Base-by-base conservation (phyloP, 2,888 invertebrate genomes). In the Microplitis deprimator region DNA sequence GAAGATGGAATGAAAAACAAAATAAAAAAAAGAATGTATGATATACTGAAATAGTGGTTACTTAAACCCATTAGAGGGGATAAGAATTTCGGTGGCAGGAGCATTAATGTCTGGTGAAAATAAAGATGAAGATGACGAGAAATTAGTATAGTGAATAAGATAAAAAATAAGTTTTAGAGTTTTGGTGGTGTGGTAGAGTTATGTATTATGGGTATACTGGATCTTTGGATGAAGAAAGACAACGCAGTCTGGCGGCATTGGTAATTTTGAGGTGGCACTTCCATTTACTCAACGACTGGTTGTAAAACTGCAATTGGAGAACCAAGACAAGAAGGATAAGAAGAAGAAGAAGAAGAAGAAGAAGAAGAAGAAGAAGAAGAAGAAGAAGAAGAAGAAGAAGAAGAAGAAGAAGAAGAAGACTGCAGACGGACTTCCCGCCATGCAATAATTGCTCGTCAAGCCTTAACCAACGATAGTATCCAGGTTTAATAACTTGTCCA, bases 181-280 rank as follows among this genome's bases (percentile, higher is more conserved):
- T 29, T 29, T 29, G 29, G 29, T 29, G 29, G 29, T 4, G 29
- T 50, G 50, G 8, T 50, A 50, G 50, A 50, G 50, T 50, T 50
- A 50, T 50, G 50, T 13, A 50, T 13, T 50, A 50, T 50, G 50
- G 50, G 8, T 50, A 13, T 50, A 50, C 13, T 5, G 50, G 13
- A 50, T 13, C 13, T 50, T 5, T 5, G 50, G 50, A 50, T 50
- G 13, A 13, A 50, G 50, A 50, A 29, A 29, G 29, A 29, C 29
- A 29, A 29, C 29, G 29, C 29, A 29, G 41, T 16, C 41, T 40
- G 38, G 29, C 68, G 68, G 68, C 68, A 69, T 75, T 69, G 69
- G 69, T 69, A 75, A 75, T 75, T 75, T 75, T 75, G 64, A 75
- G 75, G 75, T 75, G 75, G 69, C 75, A 75, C 69, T 69, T 75